These are phyloP conservation scores for Lithodes maja DNA, from an alignment of 2,888 invertebrate species.

Conservation along the genomic window DNA sequence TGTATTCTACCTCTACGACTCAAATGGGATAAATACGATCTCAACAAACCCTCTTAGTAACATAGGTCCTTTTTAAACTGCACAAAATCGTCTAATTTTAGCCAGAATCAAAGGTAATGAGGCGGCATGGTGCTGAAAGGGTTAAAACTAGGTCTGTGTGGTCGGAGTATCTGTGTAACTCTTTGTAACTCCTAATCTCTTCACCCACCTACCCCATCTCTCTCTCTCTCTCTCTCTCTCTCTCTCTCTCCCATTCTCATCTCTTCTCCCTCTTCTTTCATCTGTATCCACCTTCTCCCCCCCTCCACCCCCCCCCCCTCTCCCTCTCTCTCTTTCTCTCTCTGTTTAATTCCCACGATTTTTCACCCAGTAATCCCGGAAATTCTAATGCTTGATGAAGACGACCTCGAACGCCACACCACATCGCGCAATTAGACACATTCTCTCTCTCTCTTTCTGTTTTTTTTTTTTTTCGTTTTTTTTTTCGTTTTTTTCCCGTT, in stretches of 20 bases:
- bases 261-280: background rate
- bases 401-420: background rate
- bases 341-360: background rate
- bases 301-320: background rate
- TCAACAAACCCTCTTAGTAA: too few relatives aligned
- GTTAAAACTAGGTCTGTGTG: too few relatives aligned
- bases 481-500: background rate
- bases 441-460: background rate
- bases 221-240: constrained; percentile 1
- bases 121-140: too few relatives aligned
- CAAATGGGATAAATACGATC: too few relatives aligned
- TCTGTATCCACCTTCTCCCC: background rate
- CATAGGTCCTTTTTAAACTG: too few relatives aligned
- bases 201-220: background rate
- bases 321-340: background rate
- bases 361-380: background rate
- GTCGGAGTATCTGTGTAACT: too few relatives aligned
- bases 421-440: background rate
- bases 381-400: background rate
- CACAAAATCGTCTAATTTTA: too few relatives aligned
- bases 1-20: too few relatives aligned
- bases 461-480: background rate
- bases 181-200: background rate
- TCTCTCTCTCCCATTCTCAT: background rate
- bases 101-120: too few relatives aligned